phyloP scores from a whole-genome alignment of 1,140 invertebrate species.

The Trypoxylus dichotomus region DNA sequence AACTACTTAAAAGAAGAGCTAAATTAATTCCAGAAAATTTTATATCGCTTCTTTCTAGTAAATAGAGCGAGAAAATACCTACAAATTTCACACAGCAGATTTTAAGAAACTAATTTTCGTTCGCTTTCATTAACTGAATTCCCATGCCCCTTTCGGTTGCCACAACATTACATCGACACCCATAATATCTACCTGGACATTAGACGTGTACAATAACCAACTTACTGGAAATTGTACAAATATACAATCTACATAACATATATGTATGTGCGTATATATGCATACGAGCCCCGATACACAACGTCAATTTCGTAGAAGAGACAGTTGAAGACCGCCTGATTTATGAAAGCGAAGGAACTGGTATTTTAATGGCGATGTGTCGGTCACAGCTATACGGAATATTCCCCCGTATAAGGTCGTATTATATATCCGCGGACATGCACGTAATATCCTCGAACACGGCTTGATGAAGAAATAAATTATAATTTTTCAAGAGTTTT shows the following conservation, averaged over 20 bases:
- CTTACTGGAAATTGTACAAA: not conserved
- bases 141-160: not conserved
- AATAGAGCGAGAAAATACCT: too few relatives aligned
- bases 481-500: constrained; percentile 2
- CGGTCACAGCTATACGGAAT: not conserved
- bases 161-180: not conserved
- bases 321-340: not conserved
- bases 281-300: not conserved
- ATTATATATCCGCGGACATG: not conserved
- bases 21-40: too few relatives aligned
- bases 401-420: not conserved
- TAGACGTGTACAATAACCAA: not conserved
- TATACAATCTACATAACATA: not conserved
- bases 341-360: not conserved
- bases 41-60: too few relatives aligned
- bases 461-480: constrained; percentile 3
- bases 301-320: not conserved
- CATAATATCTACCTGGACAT: not conserved
- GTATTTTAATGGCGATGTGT: constrained; percentile 2
- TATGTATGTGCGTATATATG: not conserved
- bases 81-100: too few relatives aligned
- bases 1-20: too few relatives aligned
- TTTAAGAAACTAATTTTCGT: too few relatives aligned
- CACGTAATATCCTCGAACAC: not conserved
- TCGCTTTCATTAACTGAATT: not conserved